Evolutionary conservation across 2,797 vertebrate species (phyloP).

Genomic region (Macropus fuliginosus): DNA sequence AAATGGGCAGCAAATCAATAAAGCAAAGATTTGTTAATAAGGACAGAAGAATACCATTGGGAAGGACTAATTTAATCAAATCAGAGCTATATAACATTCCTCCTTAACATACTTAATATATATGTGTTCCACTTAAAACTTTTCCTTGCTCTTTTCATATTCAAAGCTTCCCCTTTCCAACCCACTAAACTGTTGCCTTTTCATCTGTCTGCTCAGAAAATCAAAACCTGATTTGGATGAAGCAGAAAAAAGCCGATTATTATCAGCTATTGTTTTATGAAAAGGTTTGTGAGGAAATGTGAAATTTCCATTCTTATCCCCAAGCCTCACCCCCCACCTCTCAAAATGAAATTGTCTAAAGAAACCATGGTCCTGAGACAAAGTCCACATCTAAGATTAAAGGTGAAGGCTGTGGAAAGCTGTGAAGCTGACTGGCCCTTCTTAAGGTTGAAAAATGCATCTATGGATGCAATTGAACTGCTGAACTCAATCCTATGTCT

Average conservation of each 20-base stretch:
- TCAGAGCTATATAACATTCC: constrained; percentile 1
- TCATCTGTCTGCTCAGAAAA: constrained; percentile 63
- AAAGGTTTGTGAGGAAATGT: neutral
- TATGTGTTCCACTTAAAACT: constrained; percentile 43
- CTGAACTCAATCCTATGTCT: constrained; percentile 75
- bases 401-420: neutral
- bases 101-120: constrained; percentile 12
- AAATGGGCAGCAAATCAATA: neutral
- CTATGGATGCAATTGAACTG: constrained; percentile 73
- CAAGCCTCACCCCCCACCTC: neutral
- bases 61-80: constrained; percentile 27
- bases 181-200: constrained; percentile 62
- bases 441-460: constrained; percentile 64
- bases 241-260: neutral
- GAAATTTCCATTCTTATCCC: neutral
- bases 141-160: constrained; percentile 55
- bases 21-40: neutral
- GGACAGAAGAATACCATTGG: constrained; percentile 3
- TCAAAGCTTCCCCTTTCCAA: constrained; percentile 55
- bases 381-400: constrained; percentile 52
- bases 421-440: constrained; percentile 50
- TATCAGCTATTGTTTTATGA: neutral
- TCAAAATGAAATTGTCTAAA: constrained; percentile 14
- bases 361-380: constrained; percentile 23
- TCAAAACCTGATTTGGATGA: constrained; percentile 72